phyloP scores from a whole-genome alignment of 1,140 invertebrate genomes.

The Proctacanthus coquilletti region DNA sequence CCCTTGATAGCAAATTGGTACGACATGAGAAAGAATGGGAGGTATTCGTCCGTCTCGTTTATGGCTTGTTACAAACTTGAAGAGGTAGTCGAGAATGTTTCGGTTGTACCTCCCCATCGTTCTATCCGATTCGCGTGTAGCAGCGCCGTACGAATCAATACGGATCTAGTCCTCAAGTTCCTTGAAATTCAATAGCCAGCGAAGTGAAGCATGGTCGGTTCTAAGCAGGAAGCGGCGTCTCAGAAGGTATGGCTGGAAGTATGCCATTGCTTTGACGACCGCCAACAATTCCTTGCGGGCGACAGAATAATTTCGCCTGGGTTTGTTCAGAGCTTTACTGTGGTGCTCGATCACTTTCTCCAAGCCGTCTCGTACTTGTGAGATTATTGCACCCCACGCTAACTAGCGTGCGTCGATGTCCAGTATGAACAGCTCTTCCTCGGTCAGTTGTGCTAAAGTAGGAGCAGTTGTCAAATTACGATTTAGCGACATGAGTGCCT shows the following conservation, averaged over 20 bases:
- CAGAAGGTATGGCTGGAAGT: conserved; percentile 13
- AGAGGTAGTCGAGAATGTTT: no score
- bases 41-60: no score
- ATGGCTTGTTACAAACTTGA: no score
- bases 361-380: conserved; percentile 10
- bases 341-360: conserved; percentile 16
- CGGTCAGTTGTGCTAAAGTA: conserved; percentile 1
- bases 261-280: conserved; percentile 11
- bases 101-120: no score
- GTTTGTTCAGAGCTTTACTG: conserved; percentile 21
- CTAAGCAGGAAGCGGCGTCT: conserved; percentile 10
- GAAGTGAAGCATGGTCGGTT: conserved; percentile 13
- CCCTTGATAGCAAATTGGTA: no score
- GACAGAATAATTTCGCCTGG: conserved; percentile 15
- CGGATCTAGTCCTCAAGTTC: conserved; percentile 13
- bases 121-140: no score
- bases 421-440: conserved; percentile 8
- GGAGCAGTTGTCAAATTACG: no score
- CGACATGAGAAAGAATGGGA: no score
- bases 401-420: conserved; percentile 12
- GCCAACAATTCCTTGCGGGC: conserved; percentile 14
- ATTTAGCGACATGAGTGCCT: no score
- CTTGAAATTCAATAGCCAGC: conserved; percentile 15
- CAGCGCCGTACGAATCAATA: no score
- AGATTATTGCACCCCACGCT: conserved; percentile 10